phyloP scores from a whole-genome alignment of 2,888 invertebrate species.

The Unio pictorum region DNA sequence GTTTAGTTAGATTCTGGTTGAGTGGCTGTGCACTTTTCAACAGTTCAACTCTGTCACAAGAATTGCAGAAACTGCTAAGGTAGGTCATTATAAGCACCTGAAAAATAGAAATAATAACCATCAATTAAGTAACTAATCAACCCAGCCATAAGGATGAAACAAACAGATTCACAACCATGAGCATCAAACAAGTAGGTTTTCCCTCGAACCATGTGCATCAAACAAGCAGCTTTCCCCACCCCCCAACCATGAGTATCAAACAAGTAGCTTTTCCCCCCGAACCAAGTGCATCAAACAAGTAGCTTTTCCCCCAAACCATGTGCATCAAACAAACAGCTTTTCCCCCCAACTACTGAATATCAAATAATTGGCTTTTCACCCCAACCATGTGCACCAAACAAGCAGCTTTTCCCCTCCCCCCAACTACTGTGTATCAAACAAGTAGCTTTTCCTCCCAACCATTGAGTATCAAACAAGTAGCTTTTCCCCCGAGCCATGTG shows the following conservation, averaged over 20 bases:
- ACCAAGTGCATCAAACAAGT: not conserved
- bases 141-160: too few relatives aligned
- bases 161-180: too few relatives aligned
- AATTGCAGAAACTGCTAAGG: slow-evolving; percentile 53
- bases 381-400: slow-evolving; percentile 8
- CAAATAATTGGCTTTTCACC: slow-evolving; percentile 10
- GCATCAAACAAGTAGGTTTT: slow-evolving; percentile 4
- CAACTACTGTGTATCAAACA: not conserved
- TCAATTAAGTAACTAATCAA: slow-evolving; percentile 7
- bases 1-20: slow-evolving; percentile 42
- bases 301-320: too few relatives aligned
- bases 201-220: not conserved
- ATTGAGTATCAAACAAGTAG: not conserved
- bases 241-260: not conserved
- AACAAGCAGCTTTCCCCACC: not conserved
- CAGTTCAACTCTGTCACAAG: slow-evolving; percentile 50
- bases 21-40: slow-evolving; percentile 54
- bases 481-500: too few relatives aligned
- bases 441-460: slow-evolving; percentile 17
- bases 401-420: slow-evolving; percentile 40
- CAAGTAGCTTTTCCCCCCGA: slow-evolving; percentile 14
- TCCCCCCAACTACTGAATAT: not conserved
- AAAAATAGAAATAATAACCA: not conserved
- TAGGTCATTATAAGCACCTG: slow-evolving; percentile 58
- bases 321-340: not conserved